These are phyloP conservation scores for Oreonectes daqikongensis DNA, from an alignment of 2,797 vertebrate genomes.

Conservation along the genomic window DNA sequence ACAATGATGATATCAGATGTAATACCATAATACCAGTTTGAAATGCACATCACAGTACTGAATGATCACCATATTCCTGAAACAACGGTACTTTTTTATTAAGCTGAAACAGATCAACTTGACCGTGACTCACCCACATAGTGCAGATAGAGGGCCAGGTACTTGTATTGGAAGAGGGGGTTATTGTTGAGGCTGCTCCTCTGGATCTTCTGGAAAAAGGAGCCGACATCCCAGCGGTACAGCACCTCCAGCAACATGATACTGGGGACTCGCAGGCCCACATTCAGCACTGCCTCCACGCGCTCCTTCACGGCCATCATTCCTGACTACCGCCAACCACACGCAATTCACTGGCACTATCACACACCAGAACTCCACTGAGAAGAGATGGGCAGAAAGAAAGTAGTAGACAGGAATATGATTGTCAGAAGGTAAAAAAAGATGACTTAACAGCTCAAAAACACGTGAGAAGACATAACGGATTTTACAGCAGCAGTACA, in stretches of 20 bases:
- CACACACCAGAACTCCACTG: slow-evolving; percentile 14
- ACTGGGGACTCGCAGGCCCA: slow-evolving; percentile 95
- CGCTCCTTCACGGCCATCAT: slow-evolving; percentile 92
- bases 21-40: not conserved
- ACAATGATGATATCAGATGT: not conserved
- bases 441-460: not conserved
- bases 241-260: slow-evolving; percentile 98
- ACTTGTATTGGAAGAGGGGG: slow-evolving; percentile 97
- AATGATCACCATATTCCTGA: not conserved
- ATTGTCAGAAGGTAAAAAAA: not conserved
- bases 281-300: slow-evolving; percentile 93
- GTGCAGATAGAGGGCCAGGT: slow-evolving; percentile 97
- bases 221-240: slow-evolving; percentile 98
- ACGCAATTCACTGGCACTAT: slow-evolving; percentile 26
- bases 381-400: not conserved
- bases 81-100: not conserved
- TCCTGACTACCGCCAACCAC: slow-evolving; percentile 55
- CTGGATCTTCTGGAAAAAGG: slow-evolving; percentile 99
- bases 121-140: slow-evolving; percentile 89
- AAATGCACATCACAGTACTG: not conserved
- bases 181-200: slow-evolving; percentile 96
- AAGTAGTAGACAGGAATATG: not conserved
- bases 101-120: not conserved
- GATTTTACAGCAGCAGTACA: not conserved
- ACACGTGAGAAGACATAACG: not conserved